A percentile compares a stretch with the other conserved stretches of the same genome.
phyloP scores from a whole-genome alignment of 2,888 invertebrate species.

The Scaptomyza tumidula region DNA sequence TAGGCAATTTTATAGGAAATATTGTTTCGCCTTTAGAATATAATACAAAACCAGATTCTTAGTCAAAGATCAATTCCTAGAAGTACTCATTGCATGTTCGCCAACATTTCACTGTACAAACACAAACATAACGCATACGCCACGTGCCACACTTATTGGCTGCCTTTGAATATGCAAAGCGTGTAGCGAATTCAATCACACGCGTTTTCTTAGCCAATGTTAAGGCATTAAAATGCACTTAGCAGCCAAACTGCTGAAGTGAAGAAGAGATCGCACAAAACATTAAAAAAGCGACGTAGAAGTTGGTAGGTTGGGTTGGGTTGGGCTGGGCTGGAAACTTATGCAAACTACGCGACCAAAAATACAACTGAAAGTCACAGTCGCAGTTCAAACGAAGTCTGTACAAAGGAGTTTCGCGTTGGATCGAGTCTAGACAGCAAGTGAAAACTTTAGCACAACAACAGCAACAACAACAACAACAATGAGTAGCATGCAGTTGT shows the following conservation, averaged over 20 bases:
- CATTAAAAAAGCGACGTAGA: not conserved
- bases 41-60: no score
- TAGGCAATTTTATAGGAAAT: no score
- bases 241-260: conserved; percentile 17
- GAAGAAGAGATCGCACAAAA: not conserved
- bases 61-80: no score
- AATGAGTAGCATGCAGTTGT: not conserved
- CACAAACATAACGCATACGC: conserved; percentile 54
- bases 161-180: conserved; percentile 7
- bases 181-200: conserved; percentile 52
- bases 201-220: conserved; percentile 20
- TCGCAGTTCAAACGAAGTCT: conserved; percentile 36
- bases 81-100: no score
- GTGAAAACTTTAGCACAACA: conserved; percentile 65
- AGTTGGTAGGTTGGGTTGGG: not conserved
- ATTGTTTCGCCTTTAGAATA: no score
- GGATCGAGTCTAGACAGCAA: conserved; percentile 65
- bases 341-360: conserved; percentile 78
- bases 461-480: conserved; percentile 21
- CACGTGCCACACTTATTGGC: conserved; percentile 34
- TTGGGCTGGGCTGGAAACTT: conserved; percentile 50
- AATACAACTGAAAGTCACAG: conserved; percentile 57
- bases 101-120: not conserved
- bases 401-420: conserved; percentile 48
- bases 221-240: conserved; percentile 76